These are phyloP conservation scores for Bovichtus diacanthus DNA, from an alignment of 2,797 vertebrate species.

Conservation along the genomic window DNA sequence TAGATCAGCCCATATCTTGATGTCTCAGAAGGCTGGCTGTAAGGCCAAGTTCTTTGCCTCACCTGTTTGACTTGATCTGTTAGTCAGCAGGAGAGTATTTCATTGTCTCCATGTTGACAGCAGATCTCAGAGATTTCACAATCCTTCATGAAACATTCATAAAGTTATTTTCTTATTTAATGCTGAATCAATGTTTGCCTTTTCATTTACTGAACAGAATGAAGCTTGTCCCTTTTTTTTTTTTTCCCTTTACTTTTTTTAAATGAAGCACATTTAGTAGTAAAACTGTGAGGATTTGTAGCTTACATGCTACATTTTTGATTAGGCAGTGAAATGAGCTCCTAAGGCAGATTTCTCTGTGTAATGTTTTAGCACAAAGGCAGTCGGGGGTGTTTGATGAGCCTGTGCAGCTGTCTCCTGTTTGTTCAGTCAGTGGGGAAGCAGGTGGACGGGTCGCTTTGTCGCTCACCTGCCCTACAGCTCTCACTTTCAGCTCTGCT, in stretches of 20 bases:
- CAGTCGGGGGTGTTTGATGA: slow-evolving; percentile 58
- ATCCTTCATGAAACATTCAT: not conserved
- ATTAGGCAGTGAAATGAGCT: not conserved
- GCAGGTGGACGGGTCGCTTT: slow-evolving; percentile 55
- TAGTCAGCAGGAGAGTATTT: slow-evolving; percentile 69
- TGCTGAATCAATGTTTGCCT: not conserved
- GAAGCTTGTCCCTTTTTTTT: not conserved
- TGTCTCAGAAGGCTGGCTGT: slow-evolving; percentile 9
- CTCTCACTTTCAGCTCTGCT: not conserved
- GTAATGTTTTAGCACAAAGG: slow-evolving; percentile 12
- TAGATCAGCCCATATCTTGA: slow-evolving; percentile 10
- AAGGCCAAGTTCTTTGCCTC: slow-evolving; percentile 69
- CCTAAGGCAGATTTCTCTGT: not conserved
- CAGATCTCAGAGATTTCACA: slow-evolving; percentile 32
- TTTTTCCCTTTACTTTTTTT: too few species aligned
- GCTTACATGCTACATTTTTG: not conserved
- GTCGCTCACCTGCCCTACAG: slow-evolving; percentile 41
- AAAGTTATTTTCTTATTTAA: not conserved
- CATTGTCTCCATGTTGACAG: slow-evolving; percentile 52
- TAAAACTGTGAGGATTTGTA: not conserved
- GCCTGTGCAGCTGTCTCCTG: slow-evolving; percentile 77
- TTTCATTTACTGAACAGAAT: not conserved
- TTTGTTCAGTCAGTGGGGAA: slow-evolving; percentile 72
- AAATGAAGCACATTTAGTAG: not conserved
- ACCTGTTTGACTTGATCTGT: slow-evolving; percentile 85